Percentiles rank a stretch among this genome's conserved stretches.
Evolutionary conservation across 64 coral and sea anemone species (phyloP).

Genomic region (Montipora capricornis): DNA sequence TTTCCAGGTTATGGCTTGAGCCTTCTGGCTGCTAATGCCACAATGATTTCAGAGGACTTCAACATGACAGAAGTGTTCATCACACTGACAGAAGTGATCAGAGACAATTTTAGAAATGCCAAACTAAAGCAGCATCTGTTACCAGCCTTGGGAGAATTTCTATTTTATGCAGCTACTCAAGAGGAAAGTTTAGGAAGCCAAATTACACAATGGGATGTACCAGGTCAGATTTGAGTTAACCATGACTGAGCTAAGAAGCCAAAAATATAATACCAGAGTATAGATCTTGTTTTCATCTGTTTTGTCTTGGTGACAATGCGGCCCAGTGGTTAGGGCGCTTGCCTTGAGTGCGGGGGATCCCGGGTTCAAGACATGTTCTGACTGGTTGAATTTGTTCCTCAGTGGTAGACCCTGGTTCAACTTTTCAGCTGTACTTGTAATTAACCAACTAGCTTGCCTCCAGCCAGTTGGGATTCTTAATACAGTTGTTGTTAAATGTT

Average conservation of each 20-base stretch:
- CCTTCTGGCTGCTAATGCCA: conserved; percentile 92
- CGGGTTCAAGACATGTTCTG: too few relatives aligned
- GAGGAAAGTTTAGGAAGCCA: conserved; percentile 83
- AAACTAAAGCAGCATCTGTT: conserved; percentile 90
- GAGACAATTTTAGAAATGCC: conserved; percentile 95
- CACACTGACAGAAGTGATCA: conserved; percentile 88
- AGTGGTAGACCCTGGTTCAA: too few relatives aligned
- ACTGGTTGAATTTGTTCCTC: too few relatives aligned
- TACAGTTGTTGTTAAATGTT: too few relatives aligned
- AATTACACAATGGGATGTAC: conserved; percentile 92
- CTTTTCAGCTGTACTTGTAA: too few relatives aligned
- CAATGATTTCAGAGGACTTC: conserved; percentile 97
- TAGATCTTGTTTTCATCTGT: too few relatives aligned
- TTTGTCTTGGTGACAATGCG: too few relatives aligned
- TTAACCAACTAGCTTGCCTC: too few relatives aligned
- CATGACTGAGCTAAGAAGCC: background rate
- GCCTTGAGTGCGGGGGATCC: too few relatives aligned
- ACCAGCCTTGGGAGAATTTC: conserved; percentile 94
- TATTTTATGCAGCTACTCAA: conserved; percentile 98
- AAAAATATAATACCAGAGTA: too few relatives aligned
- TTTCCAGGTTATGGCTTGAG: conserved; percentile 76
- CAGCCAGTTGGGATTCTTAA: too few relatives aligned
- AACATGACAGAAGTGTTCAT: conserved; percentile 97
- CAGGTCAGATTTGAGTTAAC: conserved; percentile 53
- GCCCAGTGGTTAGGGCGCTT: too few relatives aligned